These are phyloP conservation scores for Helostoma temminkii DNA, from an alignment of 2,797 vertebrate species.

Conservation along the genomic window DNA sequence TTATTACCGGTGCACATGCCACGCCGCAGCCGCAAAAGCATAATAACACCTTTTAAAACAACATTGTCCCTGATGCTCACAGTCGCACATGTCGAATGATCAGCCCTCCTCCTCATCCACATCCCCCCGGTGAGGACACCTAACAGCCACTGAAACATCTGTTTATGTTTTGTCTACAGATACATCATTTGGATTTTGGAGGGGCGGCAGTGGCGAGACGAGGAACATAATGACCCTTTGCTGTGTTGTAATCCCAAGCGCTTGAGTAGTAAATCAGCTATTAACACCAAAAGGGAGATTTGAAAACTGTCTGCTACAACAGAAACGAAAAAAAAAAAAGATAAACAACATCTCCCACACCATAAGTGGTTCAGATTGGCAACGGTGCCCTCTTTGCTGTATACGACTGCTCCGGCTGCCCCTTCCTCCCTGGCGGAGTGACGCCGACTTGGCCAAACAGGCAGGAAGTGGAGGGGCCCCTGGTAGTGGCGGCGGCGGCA, in stretches of 20 bases:
- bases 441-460: constrained; percentile 54
- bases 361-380: constrained; percentile 55
- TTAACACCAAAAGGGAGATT: constrained; percentile 56
- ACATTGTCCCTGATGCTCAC: constrained; percentile 59
- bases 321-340: constrained; percentile 28
- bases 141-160: constrained; percentile 81
- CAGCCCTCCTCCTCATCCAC: constrained; percentile 4
- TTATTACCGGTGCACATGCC: constrained; percentile 65
- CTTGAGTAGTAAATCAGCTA: constrained; percentile 58
- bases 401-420: constrained; percentile 26
- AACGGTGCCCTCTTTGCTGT: constrained; percentile 22
- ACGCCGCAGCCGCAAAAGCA: constrained; percentile 49
- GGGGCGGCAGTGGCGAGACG: constrained; percentile 4
- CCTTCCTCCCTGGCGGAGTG: constrained; percentile 46
- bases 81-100: constrained; percentile 56
- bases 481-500: constrained; percentile 83
- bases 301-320: constrained; percentile 48
- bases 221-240: constrained; percentile 64
- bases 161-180: constrained; percentile 78
- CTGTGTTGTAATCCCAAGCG: constrained; percentile 64
- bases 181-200: constrained; percentile 73
- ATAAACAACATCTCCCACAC: constrained; percentile 15
- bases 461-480: constrained; percentile 68
- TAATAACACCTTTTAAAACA: constrained; percentile 82
- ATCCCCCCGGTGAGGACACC: constrained; percentile 67